phyloP scores from a whole-genome alignment of 2,888 invertebrate genomes.

The Sicus ferrugineus region DNA sequence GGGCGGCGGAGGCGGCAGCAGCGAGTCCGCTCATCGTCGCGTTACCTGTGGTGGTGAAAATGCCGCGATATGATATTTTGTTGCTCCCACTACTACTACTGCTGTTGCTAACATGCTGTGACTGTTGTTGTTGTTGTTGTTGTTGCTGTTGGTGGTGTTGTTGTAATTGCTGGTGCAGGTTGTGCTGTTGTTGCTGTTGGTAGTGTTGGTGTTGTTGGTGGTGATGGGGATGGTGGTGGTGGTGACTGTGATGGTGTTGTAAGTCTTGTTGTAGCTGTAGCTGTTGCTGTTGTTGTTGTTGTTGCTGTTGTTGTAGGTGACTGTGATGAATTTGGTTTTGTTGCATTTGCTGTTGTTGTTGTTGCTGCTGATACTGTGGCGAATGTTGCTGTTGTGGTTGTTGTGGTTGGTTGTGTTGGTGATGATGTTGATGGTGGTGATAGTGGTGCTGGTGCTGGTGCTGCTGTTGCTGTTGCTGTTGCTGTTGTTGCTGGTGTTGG shows the following conservation, averaged over 20 bases:
- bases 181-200: constrained; percentile 53
- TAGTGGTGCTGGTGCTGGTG: constrained; percentile 48
- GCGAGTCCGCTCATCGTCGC: constrained; percentile 59
- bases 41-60: constrained; percentile 75
- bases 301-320: constrained; percentile 46
- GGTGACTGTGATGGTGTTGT: constrained; percentile 48
- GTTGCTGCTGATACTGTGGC: constrained; percentile 48
- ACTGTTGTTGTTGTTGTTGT: constrained; percentile 56
- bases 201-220: constrained; percentile 50
- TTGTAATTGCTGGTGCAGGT: constrained; percentile 59
- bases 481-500: constrained; percentile 54
- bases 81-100: constrained; percentile 62
- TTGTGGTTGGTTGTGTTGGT: constrained; percentile 48
- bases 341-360: constrained; percentile 54
- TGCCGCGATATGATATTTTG: constrained; percentile 73
- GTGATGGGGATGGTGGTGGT: constrained; percentile 47
- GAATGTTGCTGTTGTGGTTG: constrained; percentile 46
- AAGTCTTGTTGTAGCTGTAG: constrained; percentile 53
- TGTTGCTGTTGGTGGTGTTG: constrained; percentile 63
- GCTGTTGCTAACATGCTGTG: constrained; percentile 56
- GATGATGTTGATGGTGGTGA: constrained; percentile 52
- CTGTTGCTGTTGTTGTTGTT: constrained; percentile 61
- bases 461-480: constrained; percentile 46
- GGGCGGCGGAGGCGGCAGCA: constrained; percentile 49
- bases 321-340: constrained; percentile 49